Evolutionary conservation across 2,797 vertebrate species (phyloP).

Genomic region (Paramormyrops hopkinsi): DNA sequence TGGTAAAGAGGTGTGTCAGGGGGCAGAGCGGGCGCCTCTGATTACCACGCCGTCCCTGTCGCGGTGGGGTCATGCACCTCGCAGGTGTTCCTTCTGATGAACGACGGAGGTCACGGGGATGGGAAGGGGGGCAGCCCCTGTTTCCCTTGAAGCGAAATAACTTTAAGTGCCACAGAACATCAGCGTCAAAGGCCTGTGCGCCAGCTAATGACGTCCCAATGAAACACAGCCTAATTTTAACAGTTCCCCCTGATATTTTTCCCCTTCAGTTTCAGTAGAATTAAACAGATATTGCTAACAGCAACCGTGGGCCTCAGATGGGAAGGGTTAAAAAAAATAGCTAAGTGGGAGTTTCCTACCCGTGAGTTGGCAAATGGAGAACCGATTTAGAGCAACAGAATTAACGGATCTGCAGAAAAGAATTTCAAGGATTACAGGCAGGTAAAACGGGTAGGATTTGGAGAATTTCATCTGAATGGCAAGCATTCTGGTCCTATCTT

Average conservation of each 20-base stretch:
- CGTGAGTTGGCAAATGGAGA: background rate
- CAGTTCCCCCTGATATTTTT: background rate
- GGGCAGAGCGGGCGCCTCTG: background rate
- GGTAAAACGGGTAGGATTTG: background rate
- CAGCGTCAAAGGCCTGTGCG: background rate
- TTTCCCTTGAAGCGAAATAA: background rate
- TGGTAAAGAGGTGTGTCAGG: background rate
- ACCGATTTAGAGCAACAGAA: background rate
- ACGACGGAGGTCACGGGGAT: background rate
- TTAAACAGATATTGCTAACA: background rate
- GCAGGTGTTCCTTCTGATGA: background rate
- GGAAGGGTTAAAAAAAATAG: background rate
- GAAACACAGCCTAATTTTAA: background rate
- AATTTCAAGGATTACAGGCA: background rate
- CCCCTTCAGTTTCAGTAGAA: background rate
- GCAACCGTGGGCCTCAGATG: background rate
- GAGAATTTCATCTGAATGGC: background rate
- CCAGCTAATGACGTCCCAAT: background rate
- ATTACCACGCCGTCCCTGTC: background rate
- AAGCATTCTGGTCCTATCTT: background rate
- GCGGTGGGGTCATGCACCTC: background rate
- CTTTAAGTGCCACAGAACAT: background rate
- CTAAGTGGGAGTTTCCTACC: background rate
- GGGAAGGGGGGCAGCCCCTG: background rate
- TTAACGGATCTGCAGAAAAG: background rate